phyloP scores from a whole-genome alignment of 2,113 vertebrate species.

The Catharus fuscescens region DNA sequence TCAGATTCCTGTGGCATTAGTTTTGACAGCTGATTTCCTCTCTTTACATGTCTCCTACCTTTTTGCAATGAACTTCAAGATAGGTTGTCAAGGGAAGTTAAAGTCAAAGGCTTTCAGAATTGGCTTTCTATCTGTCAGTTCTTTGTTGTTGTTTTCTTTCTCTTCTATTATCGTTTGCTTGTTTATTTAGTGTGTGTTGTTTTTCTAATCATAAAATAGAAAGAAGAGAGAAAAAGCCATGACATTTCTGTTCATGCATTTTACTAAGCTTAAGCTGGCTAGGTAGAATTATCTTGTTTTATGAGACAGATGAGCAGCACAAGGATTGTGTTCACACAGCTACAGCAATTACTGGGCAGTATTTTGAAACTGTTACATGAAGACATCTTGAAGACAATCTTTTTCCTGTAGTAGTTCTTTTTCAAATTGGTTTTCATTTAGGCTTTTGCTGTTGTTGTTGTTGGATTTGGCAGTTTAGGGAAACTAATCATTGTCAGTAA shows the following conservation, averaged over 20 bases:
- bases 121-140: not conserved
- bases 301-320: not conserved
- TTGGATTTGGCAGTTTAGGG: not conserved
- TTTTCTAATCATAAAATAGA: not conserved
- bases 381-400: not conserved
- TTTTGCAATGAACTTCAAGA: not conserved
- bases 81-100: not conserved
- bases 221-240: not conserved
- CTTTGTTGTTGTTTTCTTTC: not conserved
- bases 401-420: not conserved
- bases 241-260: not conserved
- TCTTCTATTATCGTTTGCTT: not conserved
- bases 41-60: not conserved
- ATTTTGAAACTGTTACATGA: not conserved
- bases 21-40: constrained; percentile 6
- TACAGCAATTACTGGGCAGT: not conserved
- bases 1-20: not conserved
- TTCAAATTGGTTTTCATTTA: not conserved
- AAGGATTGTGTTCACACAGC: not conserved
- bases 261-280: not conserved
- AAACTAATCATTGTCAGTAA: not conserved
- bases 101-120: not conserved
- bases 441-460: not conserved
- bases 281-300: not conserved
- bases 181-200: not conserved